Percentiles rank a stretch among this genome's conserved stretches.
Evolutionary conservation across 2,888 invertebrate species (phyloP).

Genomic region (Leptinotarsa juncta): DNA sequence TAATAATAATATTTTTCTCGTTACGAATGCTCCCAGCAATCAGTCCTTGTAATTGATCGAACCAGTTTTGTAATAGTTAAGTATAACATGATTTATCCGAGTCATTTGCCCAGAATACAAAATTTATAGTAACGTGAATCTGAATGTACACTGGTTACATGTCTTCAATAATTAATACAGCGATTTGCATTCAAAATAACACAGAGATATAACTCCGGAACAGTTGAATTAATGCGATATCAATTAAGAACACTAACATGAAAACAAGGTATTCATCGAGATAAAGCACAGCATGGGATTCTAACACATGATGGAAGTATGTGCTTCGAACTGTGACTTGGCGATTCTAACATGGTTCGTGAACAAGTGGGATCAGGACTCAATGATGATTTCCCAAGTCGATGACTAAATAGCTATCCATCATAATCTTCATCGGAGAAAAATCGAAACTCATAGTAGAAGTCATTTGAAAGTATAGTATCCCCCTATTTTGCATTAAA

Average conservation of each 20-base stretch:
- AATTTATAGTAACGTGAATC: slow-evolving; percentile 39
- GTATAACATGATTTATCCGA: slow-evolving; percentile 40
- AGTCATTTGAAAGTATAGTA: not conserved
- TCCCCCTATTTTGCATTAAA: too few relatives aligned
- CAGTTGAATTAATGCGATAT: slow-evolving; percentile 27
- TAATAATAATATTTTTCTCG: not conserved
- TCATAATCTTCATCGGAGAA: not conserved
- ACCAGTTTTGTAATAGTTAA: slow-evolving; percentile 33
- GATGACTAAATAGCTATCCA: not conserved
- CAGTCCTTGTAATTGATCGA: slow-evolving; percentile 32
- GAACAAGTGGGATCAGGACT: not conserved
- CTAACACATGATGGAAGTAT: not conserved
- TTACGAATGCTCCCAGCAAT: slow-evolving; percentile 24
- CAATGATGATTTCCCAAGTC: not conserved
- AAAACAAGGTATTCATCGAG: slow-evolving; percentile 14
- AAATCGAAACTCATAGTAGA: not conserved
- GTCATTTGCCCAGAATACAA: slow-evolving; percentile 43
- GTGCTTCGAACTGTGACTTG: not conserved
- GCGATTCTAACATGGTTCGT: not conserved
- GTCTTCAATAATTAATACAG: slow-evolving; percentile 39
- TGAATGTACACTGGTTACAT: slow-evolving; percentile 36
- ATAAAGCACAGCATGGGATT: slow-evolving; percentile 8
- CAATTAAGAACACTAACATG: slow-evolving; percentile 28
- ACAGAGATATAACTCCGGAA: slow-evolving; percentile 21
- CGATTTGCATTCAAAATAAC: slow-evolving; percentile 39